phyloP scores from a whole-genome alignment of 2,113 vertebrate species.

The Hylia prasina region DNA sequence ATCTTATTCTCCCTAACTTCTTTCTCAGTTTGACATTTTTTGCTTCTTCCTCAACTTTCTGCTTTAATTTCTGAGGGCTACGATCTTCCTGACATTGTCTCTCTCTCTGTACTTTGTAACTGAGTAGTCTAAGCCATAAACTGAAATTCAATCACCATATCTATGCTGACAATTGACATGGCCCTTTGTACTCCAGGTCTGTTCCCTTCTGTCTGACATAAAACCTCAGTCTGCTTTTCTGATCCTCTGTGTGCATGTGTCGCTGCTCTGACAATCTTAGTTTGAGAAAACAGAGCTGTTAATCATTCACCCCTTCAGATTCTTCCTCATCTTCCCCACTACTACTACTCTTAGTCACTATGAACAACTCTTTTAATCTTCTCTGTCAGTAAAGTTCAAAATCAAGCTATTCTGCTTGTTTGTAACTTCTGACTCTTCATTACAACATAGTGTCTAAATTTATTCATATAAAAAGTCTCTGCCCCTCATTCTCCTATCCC shows the following conservation, averaged over 20 bases:
- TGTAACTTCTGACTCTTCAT: background rate
- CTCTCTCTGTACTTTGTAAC: background rate
- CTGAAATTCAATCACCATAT: background rate
- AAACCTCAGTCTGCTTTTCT: constrained; percentile 1
- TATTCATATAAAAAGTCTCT: background rate
- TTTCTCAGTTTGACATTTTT: background rate
- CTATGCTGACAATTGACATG: background rate
- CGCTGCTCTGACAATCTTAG: background rate
- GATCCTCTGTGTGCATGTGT: background rate
- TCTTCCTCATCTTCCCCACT: background rate
- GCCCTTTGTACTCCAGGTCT: background rate
- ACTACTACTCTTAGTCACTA: background rate
- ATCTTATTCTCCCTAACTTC: background rate
- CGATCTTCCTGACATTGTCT: background rate
- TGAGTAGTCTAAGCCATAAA: background rate
- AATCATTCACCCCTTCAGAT: background rate
- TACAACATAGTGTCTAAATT: background rate
- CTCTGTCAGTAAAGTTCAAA: background rate
- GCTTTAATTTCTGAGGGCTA: background rate
- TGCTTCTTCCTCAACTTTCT: background rate
- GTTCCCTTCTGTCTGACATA: background rate
- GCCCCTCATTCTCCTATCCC: background rate
- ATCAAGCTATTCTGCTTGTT: background rate
- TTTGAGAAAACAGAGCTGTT: background rate
- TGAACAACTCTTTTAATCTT: background rate